Percentiles rank a stretch among this genome's conserved stretches.
phyloP scores from a whole-genome alignment of 2,797 vertebrate species.

The Chaenodraco wilsoni region DNA sequence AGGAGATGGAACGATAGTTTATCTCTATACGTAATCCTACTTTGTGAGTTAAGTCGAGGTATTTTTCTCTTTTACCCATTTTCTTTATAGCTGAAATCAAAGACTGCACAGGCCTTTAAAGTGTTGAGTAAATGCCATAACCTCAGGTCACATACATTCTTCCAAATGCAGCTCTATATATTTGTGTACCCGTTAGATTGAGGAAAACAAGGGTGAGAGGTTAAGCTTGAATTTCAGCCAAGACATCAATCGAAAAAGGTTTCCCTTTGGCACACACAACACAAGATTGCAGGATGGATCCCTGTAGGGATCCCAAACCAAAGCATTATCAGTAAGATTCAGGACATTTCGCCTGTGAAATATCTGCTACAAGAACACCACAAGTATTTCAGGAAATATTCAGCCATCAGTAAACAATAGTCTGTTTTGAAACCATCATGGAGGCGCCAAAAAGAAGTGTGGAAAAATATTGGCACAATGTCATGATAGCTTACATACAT shows the following conservation, averaged over 20 bases:
- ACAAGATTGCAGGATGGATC: background rate
- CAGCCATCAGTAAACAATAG: background rate
- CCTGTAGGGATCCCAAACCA: background rate
- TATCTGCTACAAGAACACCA: background rate
- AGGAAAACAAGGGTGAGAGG: conserved; percentile 30
- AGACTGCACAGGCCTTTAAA: conserved; percentile 23
- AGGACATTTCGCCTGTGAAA: background rate
- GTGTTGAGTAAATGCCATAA: conserved; percentile 27
- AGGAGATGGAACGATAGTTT: conserved; percentile 36
- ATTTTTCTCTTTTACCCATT: conserved; percentile 3
- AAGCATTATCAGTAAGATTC: conserved; percentile 6
- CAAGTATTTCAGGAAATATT: background rate
- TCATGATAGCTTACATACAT: background rate
- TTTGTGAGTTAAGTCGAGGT: conserved; percentile 14
- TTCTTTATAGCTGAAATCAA: conserved; percentile 22
- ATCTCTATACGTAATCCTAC: conserved; percentile 23
- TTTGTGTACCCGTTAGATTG: conserved; percentile 10
- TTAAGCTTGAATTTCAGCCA: conserved; percentile 15
- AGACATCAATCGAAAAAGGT: background rate
- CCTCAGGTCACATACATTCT: conserved; percentile 20
- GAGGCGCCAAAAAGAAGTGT: background rate
- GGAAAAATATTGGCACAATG: background rate
- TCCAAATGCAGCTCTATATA: conserved; percentile 19
- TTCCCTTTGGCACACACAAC: background rate
- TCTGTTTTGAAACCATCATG: background rate